Evolutionary conservation across 1,140 invertebrate genomes (phyloP).

Genomic region (Caenorhabditis brenneri): DNA sequence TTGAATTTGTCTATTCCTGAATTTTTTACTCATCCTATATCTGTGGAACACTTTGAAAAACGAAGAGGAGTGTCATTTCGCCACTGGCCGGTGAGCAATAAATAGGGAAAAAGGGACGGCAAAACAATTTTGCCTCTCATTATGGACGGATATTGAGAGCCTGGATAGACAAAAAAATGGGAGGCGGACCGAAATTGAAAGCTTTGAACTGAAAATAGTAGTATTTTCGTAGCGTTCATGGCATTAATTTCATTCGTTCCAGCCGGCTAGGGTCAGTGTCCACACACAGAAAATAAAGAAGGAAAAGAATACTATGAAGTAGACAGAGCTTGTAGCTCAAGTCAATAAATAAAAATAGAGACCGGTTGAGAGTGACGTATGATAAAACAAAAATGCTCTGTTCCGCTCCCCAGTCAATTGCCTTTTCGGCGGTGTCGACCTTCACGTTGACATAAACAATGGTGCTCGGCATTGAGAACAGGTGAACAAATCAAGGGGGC

Average conservation of each 20-base stretch:
- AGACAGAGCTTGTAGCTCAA: neutral
- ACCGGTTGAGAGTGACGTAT: neutral
- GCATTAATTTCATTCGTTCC: neutral
- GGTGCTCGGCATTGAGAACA: neutral
- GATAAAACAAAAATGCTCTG: neutral
- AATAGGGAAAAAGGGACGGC: conserved; percentile 17
- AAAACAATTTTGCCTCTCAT: conserved; percentile 32
- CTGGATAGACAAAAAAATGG: neutral
- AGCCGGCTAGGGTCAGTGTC: neutral
- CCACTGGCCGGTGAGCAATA: neutral
- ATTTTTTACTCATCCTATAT: neutral
- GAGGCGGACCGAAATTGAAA: conserved; percentile 1
- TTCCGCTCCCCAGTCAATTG: neutral
- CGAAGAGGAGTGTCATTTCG: neutral
- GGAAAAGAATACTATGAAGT: neutral
- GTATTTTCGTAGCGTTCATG: neutral
- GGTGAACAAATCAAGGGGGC: conserved; percentile 31
- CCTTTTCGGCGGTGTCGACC: neutral
- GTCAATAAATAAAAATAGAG: conserved; percentile 26
- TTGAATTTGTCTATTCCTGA: neutral
- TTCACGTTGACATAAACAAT: conserved; percentile 14
- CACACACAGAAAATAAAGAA: neutral
- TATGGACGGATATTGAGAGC: conserved; percentile 19
- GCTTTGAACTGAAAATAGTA: conserved; percentile 25
- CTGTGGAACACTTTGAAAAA: neutral